phyloP scores from a whole-genome alignment of 2,888 invertebrate species.

The Agrochola litura region DNA sequence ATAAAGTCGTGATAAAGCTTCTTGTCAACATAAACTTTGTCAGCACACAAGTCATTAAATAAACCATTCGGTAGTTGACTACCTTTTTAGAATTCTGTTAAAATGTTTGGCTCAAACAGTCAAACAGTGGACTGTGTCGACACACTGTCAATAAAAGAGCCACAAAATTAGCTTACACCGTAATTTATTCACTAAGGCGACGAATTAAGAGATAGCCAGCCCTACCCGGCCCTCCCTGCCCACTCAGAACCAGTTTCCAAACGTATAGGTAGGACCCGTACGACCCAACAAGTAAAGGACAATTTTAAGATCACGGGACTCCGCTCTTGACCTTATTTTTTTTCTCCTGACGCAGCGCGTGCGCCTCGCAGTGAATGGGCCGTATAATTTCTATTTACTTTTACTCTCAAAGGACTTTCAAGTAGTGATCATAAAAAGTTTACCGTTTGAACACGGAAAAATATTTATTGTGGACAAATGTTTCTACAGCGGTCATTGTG shows the following conservation, averaged over 20 bases:
- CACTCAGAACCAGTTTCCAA: constrained; percentile 56
- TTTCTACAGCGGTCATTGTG: constrained; percentile 72
- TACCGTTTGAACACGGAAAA: constrained; percentile 80
- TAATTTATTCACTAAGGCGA: constrained; percentile 51
- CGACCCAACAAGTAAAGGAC: constrained; percentile 67
- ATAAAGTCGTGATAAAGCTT: constrained; percentile 45
- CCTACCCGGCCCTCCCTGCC: constrained; percentile 15
- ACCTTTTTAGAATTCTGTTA: constrained; percentile 51
- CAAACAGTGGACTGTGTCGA: constrained; percentile 44
- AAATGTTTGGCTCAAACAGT: constrained; percentile 50
- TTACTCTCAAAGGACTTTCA: constrained; percentile 83
- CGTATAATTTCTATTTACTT: constrained; percentile 88
- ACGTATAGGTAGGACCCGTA: constrained; percentile 51
- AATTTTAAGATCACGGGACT: constrained; percentile 67
- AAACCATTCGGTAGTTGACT: constrained; percentile 53
- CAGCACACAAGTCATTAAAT: constrained; percentile 46
- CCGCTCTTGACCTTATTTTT: constrained; percentile 71
- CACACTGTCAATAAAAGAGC: constrained; percentile 37
- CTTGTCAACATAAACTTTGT: constrained; percentile 44
- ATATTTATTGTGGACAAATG: constrained; percentile 83
- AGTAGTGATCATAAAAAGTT: constrained; percentile 77
- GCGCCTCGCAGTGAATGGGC: constrained; percentile 81
- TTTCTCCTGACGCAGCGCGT: constrained; percentile 77
- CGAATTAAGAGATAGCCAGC: constrained; percentile 34
- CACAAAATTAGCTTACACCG: constrained; percentile 38